Evolutionary conservation across 2,113 vertebrate genomes (phyloP).

Genomic region (Phalacrocorax aristotelis): DNA sequence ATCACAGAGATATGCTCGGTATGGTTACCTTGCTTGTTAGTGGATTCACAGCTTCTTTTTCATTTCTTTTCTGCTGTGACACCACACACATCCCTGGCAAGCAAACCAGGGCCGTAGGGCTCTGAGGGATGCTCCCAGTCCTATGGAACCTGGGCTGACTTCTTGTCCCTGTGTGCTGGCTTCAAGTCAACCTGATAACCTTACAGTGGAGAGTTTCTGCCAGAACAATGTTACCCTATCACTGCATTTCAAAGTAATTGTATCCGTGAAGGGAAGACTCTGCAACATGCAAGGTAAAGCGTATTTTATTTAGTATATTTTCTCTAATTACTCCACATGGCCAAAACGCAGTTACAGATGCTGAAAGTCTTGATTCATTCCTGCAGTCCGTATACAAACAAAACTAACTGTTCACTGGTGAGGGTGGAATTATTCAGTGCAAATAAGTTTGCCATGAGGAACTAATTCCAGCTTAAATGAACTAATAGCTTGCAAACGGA

Average conservation of each 20-base stretch:
- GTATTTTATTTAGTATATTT: neutral
- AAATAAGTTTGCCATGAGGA: neutral
- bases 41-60: neutral
- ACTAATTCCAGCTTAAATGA: neutral
- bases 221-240: neutral
- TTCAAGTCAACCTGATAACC: neutral
- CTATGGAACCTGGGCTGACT: neutral
- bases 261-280: neutral
- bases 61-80: neutral
- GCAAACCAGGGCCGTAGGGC: neutral
- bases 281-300: neutral
- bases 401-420: fast-evolving
- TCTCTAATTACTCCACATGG: neutral
- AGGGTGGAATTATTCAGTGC: neutral
- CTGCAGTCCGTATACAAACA: neutral
- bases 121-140: neutral
- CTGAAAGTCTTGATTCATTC: neutral
- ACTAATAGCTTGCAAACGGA: neutral
- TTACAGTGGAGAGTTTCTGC: neutral
- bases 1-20: neutral
- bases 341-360: neutral
- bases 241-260: neutral
- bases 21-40: constrained; percentile 2
- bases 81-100: neutral
- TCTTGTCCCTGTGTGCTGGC: neutral